These are phyloP conservation scores for Tenthredo livida DNA, from an alignment of 2,888 invertebrate species.

Conservation along the genomic window DNA sequence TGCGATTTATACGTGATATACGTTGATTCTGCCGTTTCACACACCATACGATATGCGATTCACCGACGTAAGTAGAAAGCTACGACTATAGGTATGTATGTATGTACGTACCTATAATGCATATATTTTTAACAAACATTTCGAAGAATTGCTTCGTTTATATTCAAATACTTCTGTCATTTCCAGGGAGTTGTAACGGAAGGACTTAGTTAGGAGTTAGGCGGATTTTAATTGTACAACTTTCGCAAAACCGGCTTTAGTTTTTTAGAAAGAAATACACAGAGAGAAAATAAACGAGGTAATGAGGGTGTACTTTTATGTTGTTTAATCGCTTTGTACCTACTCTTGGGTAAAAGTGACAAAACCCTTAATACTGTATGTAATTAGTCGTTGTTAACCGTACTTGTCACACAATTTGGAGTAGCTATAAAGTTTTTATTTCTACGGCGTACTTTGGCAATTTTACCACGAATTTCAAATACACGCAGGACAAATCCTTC, in stretches of 20 bases:
- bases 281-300: not conserved
- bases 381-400: slow-evolving; percentile 47
- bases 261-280: not conserved
- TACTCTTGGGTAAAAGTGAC: slow-evolving; percentile 34
- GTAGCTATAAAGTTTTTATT: slow-evolving; percentile 2
- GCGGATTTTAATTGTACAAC: slow-evolving; percentile 27
- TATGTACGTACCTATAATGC: no score
- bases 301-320: slow-evolving; percentile 25
- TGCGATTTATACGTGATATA: slow-evolving; percentile 5
- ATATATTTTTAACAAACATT: not conserved
- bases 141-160: not conserved
- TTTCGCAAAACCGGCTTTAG: slow-evolving; percentile 21
- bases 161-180: slow-evolving; percentile 28
- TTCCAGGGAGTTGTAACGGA: not conserved
- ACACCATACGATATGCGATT: not conserved
- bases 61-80: not conserved
- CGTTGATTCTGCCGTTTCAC: not conserved
- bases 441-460: not conserved
- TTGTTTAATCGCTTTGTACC: slow-evolving; percentile 43
- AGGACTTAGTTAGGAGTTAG: not conserved
- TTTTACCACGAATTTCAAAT: not conserved
- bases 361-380: slow-evolving; percentile 41
- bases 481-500: not conserved
- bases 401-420: slow-evolving; percentile 33
- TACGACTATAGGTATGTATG: not conserved